Base-by-base conservation (phyloP, 2,797 vertebrate species). In the Oreochromis mossambicus region DNA sequence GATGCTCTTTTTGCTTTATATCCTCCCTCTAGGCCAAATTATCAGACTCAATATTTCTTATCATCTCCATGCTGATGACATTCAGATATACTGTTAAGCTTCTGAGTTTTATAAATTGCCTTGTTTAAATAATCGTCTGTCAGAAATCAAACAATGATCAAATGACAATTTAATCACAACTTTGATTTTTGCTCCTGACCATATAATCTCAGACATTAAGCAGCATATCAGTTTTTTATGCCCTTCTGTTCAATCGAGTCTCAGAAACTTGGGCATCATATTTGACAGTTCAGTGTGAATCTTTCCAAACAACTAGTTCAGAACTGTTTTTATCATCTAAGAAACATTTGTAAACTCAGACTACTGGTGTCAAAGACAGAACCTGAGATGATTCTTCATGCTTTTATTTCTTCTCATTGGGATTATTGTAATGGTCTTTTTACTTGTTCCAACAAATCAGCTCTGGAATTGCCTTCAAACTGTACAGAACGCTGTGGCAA, bases 1-100 rank as follows among this genome's bases (percentile, higher is more conserved):
- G 2, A 55, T 14, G n/a, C 9, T 51, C 50, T 10, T n/a, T 51
- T 51, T 51, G 9, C 50, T n/a, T 9, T n/a, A 2, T n/a, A n/a
- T n/a, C 0, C 50, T n/a, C 50, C 50, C 50, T 51, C 19, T 51
- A 51, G 9, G 50, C 19, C 19, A 6, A 0, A 51, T 51, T 51
- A n/a, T 48, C 46, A 48, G 46, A 48, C 14, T 24, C 24, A 17
- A 15, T 8, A 48, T 48, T 48, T 48, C 46, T 17, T 48, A 17
- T 51, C 19, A 0, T 51, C 19, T 51, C 50, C 3, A 5, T 51
- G 50, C 50, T n/a, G 19, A 51, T n/a, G 50, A 51, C 8, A n/a
- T 51, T 51, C 50, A 51, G 50, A n/a, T 51, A 3, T 5, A n/a
- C 19, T 10, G 5, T 51, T 51, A 51, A 51, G 50, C 50, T 51